Base-by-base conservation (phyloP, 2,113 vertebrate species). In the Diphyllodes magnificus region DNA sequence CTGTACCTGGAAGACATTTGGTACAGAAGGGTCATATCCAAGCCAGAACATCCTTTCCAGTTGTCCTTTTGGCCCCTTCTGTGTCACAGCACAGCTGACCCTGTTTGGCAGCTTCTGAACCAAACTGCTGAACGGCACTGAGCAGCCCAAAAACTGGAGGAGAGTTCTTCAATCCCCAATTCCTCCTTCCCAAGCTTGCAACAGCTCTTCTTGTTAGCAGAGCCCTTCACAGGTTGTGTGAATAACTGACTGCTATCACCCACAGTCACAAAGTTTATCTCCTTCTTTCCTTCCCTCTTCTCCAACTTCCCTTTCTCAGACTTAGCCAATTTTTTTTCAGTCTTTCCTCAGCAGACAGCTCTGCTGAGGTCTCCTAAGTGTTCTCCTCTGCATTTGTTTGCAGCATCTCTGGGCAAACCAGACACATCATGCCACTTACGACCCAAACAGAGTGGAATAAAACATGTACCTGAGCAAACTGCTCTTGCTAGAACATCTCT, bases 381-480 rank as follows among this genome's bases (percentile, higher is more conserved):
- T 49, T 72, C 45, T 72, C 35, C 56, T 57, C 44, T 71, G 31
- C 9, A 6, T 47, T 85, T 68, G 12, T 75, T 42, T 64, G 49
- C 57, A 76, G 60, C 7, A 3, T 60, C 19, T 73, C 35, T 37
- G 3, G n/a, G 30, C 45, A 69, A 64, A 72, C 6, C 12, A 54
- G 42, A 57, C 10, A 27, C 0, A 0, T 31, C 5, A 42, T 23
- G 12, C 5, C 27, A 31, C 57, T 71, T 39, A 33, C 2, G 9
- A 14, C 6, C 15, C 64, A 37, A 65, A 40, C 15, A 78, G 39
- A 65, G 12, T 12, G 19, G 42, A 57, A 70, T 8, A 70, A 83
- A 72, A 30, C 14, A 33, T 3, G 11, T 10, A 66, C 33, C 77
- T 68, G 49, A 56, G 57, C 49, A 81, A 28, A 11, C 27, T 10